phyloP scores from a whole-genome alignment of 2,888 invertebrate genomes.

The Andrena chrysosceles region DNA sequence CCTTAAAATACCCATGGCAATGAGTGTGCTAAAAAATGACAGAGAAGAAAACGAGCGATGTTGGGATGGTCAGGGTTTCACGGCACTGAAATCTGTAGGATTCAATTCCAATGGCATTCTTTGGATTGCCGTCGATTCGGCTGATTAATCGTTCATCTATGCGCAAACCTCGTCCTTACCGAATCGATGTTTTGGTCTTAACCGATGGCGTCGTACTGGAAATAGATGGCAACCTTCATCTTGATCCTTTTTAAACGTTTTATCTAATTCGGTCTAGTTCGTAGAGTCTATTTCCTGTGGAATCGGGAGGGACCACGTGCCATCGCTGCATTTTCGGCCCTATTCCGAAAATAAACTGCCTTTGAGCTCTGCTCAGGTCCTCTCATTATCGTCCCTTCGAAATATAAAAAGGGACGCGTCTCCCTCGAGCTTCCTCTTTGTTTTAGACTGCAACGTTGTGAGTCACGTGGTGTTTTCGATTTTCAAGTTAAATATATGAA shows the following conservation, averaged over 20 bases:
- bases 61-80: neutral
- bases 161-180: slow-evolving; percentile 51
- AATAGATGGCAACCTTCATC: slow-evolving; percentile 61
- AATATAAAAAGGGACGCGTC: neutral
- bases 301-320: slow-evolving; percentile 54
- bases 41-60: neutral
- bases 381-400: slow-evolving; percentile 21
- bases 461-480: neutral
- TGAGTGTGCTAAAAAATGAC: neutral
- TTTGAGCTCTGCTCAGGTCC: slow-evolving; percentile 36
- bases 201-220: slow-evolving; percentile 31
- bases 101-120: slow-evolving; percentile 4
- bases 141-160: slow-evolving; percentile 55
- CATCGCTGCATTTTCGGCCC: slow-evolving; percentile 51
- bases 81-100: neutral
- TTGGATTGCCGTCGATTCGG: neutral
- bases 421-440: neutral
- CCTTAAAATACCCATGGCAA: no score
- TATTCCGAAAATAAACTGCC: slow-evolving; percentile 60
- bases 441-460: neutral
- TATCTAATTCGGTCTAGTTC: slow-evolving; percentile 65
- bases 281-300: slow-evolving; percentile 62
- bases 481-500: neutral
- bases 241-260: slow-evolving; percentile 69
- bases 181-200: slow-evolving; percentile 44